Base-by-base conservation (phyloP, 2,113 vertebrate genomes). In the Acrocephalus arundinaceus region DNA sequence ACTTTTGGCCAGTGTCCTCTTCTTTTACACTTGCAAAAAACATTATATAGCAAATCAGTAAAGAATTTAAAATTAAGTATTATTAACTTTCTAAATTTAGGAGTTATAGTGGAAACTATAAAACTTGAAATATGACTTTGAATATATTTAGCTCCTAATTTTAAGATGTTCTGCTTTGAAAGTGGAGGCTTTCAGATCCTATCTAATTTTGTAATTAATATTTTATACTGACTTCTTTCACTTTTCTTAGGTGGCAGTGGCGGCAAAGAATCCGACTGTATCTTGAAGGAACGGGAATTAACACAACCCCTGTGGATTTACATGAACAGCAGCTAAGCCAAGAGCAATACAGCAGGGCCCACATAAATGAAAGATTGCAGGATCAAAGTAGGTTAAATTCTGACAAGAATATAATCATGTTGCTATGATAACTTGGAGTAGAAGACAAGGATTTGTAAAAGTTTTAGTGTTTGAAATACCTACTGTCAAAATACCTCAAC, bases 301-400 rank as follows among this genome's bases (percentile, higher is more conserved):
- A 99, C 25, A 98, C 99, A 24, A 90, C 96, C 15, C 98, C 99
- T 4, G 98, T 99, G 95, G 99, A 99, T 96, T 98, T 99, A 57
- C 99, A 99, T 12, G 99, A 99, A 65, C 98, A 99, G 96, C 99
- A 99, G 96, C 97, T 99, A 65, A 99, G 99, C 95, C 97, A 99
- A 95, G 98, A 98, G 96, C 99, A 99, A 85, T 99, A 99, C 93
- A 99, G 94, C 92, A 98, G 98, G 85, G 99, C 99, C 65, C 99
- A 99, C 90, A 98, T 98, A 87, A 98, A 97, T 82, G 97, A 96
- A 96, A 97, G 98, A 94, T 83, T 96, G 55, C 96, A 88, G 58
- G 97, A 98, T 95, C 97, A 98, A 97, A 97, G 98, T 98, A 97
- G 63, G 98, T 98, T 62, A 23, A 93, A 65, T 79, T 92, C 80